These are phyloP conservation scores for Embiotoca jacksoni DNA, from an alignment of 2,113 vertebrate genomes.

Conservation along the genomic window DNA sequence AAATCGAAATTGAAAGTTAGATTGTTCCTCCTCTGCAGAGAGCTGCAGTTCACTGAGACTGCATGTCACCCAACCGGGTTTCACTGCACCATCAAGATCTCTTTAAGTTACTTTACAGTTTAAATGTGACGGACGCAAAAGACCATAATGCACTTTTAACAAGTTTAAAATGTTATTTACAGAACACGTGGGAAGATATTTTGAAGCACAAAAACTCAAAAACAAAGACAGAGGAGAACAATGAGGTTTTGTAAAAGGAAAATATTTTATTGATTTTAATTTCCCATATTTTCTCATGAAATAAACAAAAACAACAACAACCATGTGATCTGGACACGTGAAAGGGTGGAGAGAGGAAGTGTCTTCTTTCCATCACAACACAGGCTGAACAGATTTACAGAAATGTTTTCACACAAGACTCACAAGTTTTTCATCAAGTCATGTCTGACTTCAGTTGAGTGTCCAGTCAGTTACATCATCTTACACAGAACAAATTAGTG, in stretches of 20 bases:
- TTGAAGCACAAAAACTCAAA: not conserved
- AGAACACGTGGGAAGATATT: no score
- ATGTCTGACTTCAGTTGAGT: not conserved
- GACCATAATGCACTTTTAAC: no score
- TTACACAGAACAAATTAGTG: not conserved
- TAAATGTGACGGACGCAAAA: not conserved
- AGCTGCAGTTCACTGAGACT: not conserved
- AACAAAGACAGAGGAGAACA: not conserved
- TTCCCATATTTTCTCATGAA: not conserved
- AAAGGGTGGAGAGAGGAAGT: not conserved
- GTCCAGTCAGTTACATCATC: not conserved
- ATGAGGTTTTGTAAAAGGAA: not conserved
- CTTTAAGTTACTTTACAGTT: no score
- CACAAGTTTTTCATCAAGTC: not conserved
- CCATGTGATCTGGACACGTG: not conserved
- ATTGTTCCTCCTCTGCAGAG: not conserved
- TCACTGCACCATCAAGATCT: no score
- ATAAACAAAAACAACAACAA: not conserved
- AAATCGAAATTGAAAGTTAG: constrained; percentile 68
- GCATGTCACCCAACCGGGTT: not conserved
- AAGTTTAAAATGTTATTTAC: no score
- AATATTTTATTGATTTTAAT: not conserved
- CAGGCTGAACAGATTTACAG: not conserved
- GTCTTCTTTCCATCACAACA: not conserved
- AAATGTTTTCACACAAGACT: not conserved